Base-by-base conservation (phyloP, 2,888 invertebrate genomes). In the Polyommatus iphigenia region DNA sequence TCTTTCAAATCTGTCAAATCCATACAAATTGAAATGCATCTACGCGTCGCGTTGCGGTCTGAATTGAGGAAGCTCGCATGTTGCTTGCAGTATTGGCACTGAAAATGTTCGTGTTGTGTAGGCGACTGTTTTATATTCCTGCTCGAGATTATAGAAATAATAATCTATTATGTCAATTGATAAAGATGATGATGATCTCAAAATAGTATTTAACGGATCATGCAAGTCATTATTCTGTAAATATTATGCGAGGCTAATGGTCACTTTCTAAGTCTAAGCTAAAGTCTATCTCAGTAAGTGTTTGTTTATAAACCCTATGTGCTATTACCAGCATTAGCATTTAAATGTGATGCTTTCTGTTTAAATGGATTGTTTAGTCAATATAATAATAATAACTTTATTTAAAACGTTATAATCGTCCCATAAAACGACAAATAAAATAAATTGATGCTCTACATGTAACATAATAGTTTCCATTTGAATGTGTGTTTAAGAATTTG, bases 161-260 rank as follows among this genome's bases (percentile, higher is more conserved):
- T 24, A 24, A 24, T 24, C 24, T 24, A 24, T 24, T 24, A 24
- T 1, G 24, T 24, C 24, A 24, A 24, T 24, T 24, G 24, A 24
- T 24, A 24, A 24, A 1, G 24, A 62, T 24, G 24, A 29, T 20
- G 59, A 59, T 20, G 20, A 24, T 46, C 46, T 73, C 13, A 46
- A 73, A 13, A 50, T n/a, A 24, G 15, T 72, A 73, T 73, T 78
- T 8, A 75, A 10, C 75, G 15, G 41, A 81, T 81, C 79, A 79
- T 79, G 81, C 80, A 80, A 82, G 81, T 80, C 82, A 81, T 78
- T 78, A 62, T 32, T 79, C 76, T 71, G 78, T 75, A 79, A 79
- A 73, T 78, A 72, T 76, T 71, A 71, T 76, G n/a, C 71, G 18
- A 46, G 50, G 50, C 50, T 77, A 78, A 71, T 78, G 50, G 13